Conservation (phyloP, 2,888 invertebrate genomes). For the Polymixis lichenea region DNA sequence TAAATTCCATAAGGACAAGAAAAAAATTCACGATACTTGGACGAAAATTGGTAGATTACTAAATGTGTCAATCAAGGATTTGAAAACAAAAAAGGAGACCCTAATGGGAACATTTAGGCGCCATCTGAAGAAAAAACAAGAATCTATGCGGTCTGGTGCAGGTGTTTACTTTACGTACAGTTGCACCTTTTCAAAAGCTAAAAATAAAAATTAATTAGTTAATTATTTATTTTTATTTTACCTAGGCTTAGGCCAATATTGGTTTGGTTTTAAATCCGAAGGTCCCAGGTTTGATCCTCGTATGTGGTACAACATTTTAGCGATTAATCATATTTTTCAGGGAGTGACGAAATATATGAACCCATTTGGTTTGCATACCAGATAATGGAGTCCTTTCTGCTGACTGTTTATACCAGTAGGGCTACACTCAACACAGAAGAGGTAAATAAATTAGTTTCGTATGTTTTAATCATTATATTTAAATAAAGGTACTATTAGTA, state of each 20-base stretch:
- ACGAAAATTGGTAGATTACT: conserved; percentile 50
- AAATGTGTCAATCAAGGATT: conserved; percentile 52
- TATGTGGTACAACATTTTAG: conserved; percentile 51
- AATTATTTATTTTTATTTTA: conserved; percentile 50
- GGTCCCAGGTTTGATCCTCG: conserved; percentile 51
- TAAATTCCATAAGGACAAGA: conserved; percentile 54
- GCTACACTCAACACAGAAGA: conserved; percentile 49
- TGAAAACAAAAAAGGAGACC: conserved; percentile 54
- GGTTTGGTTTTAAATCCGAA: conserved; percentile 52
- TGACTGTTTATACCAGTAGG: conserved; percentile 50
- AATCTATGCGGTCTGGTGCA: conserved; percentile 55
- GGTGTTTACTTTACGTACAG: conserved; percentile 52
- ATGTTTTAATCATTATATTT: conserved; percentile 25
- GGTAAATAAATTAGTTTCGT: conserved; percentile 53
- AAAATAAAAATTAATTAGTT: too few species aligned
- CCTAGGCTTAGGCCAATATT: conserved; percentile 48
- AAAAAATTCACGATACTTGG: conserved; percentile 50
- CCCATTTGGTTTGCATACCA: conserved; percentile 57
- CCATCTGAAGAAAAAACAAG: conserved; percentile 56
- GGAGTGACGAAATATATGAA: conserved; percentile 56
- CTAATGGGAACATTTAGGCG: conserved; percentile 54
- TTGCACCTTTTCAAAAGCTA: conserved; percentile 52
- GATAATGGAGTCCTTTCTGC: conserved; percentile 53
- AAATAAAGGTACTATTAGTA: too few species aligned
- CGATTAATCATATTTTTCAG: conserved; percentile 52